Percentiles rank a stretch among this genome's conserved stretches.
Conservation (phyloP, 2,113 vertebrate genomes). For the Tenrec ecaudatus region DNA sequence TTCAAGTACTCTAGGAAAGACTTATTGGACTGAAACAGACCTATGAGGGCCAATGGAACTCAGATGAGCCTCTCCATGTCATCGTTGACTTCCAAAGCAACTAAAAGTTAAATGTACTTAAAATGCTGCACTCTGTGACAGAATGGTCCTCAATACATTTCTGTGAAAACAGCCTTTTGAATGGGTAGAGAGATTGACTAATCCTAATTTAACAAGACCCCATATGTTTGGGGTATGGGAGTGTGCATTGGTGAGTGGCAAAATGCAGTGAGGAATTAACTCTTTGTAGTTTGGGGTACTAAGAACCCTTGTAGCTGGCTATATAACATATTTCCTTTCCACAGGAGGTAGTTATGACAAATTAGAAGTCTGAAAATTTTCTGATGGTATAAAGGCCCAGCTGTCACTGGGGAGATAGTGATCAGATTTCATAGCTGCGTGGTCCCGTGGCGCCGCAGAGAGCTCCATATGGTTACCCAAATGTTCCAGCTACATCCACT, state of each 20-base stretch:
- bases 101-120: constrained; percentile 63
- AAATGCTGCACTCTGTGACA: constrained; percentile 34
- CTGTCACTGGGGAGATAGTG: constrained; percentile 99
- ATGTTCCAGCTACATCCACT: constrained; percentile 95
- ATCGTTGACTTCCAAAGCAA: constrained; percentile 12
- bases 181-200: constrained; percentile 40
- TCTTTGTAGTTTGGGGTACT: constrained; percentile 85
- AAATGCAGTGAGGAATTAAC: constrained; percentile 84
- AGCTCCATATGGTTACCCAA: constrained; percentile 99
- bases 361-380: constrained; percentile 99
- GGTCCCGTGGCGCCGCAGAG: constrained; percentile 97
- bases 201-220: constrained; percentile 64
- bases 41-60: background rate
- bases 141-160: constrained; percentile 63
- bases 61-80: background rate
- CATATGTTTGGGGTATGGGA: constrained; percentile 57
- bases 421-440: constrained; percentile 99
- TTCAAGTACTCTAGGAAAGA: background rate
- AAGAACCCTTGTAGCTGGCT: constrained; percentile 90
- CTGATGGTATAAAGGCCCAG: constrained; percentile 99
- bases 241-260: constrained; percentile 78
- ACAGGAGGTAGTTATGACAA: constrained; percentile 99
- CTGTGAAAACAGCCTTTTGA: constrained; percentile 55
- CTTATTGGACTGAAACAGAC: constrained; percentile 4
- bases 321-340: constrained; percentile 98